Evolutionary conservation across 2,113 vertebrate genomes (phyloP).

Genomic region (Solenodon paradoxus): DNA sequence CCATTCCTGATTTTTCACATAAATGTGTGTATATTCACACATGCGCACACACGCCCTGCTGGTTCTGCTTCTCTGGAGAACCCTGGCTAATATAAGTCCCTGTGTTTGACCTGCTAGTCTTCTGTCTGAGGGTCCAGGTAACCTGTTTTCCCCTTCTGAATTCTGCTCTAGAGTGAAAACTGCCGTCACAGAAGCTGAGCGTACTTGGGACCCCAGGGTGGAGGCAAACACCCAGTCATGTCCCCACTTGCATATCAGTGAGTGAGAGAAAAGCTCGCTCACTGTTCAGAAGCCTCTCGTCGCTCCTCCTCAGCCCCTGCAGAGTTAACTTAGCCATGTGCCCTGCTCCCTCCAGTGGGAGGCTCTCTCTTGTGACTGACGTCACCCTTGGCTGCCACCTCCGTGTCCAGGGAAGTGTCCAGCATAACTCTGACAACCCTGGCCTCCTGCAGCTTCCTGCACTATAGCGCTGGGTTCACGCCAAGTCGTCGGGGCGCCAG

Average conservation of each 20-base stretch:
- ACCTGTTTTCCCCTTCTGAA: not conserved
- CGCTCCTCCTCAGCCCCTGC: accelerated
- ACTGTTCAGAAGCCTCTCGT: not conserved
- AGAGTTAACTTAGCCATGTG: not conserved
- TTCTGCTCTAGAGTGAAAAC: not conserved
- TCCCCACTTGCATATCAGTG: not conserved
- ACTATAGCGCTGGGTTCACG: not conserved
- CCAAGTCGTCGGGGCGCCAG: not conserved
- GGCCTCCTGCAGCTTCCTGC: not conserved
- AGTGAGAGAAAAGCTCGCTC: not conserved
- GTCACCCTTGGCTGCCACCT: not conserved
- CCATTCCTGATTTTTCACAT: too few relatives aligned
- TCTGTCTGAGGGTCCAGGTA: not conserved
- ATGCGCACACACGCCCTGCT: too few relatives aligned
- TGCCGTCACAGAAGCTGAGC: not conserved
- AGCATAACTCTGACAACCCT: not conserved
- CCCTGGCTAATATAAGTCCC: not conserved
- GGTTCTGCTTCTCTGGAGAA: not conserved
- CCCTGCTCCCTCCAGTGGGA: accelerated
- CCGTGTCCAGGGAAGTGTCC: not conserved
- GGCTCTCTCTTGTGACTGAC: not conserved
- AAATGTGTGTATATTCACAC: not conserved
- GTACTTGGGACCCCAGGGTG: not conserved
- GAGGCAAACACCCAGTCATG: not conserved
- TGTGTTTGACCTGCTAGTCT: too few relatives aligned